Base-by-base conservation (phyloP, 2,113 vertebrate species). In the Lichenostomus cassidix region DNA sequence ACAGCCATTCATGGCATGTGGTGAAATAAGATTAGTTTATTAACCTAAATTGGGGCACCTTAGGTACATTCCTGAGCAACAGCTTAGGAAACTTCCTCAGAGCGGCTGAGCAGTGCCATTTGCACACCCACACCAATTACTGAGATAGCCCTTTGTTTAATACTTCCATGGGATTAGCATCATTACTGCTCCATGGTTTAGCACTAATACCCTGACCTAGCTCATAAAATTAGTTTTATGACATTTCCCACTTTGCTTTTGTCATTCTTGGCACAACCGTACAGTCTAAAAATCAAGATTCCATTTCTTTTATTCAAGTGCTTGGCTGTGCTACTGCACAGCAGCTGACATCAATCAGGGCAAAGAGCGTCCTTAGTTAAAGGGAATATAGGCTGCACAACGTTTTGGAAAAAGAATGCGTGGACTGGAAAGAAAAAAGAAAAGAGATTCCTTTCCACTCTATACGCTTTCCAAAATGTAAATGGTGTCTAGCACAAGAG, bases 291-390 rank as follows among this genome's bases (percentile, higher is more conserved):
- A 95, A 83, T 95, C 91, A 90, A 96, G 93, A 97, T 97, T 97
- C 96, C 92, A 90, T 96, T 97, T 94, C 94, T 96, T 97, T 92
- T 97, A 96, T 97, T 49, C 83, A 95, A 94, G 86, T 78, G 91
- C 88, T 96, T 98, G 97, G 97, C 96, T 33, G 63, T 39, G 80
- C 75, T 94, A 76, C 90, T 4, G 33, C 82, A 64, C 95, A 94
- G 95, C 97, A 98, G 97, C 97, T 98, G 98, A 97, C 95, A 97
- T 94, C 93, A 96, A 97, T 97, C 98, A 97, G 12, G 35, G 93
- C 90, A 96, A 82, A 96, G 91, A 88, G 83, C 20, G 33, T 95
- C 85, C 89, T 82, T 69, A 60, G 50, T 55, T 90, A 71, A 88
- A 69, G 94, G 35, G 89, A 80, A 75, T 84, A 94, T 70, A 90